These are phyloP conservation scores for Halcyon chelicuti DNA, from an alignment of 2,797 vertebrate species.

Conservation along the genomic window DNA sequence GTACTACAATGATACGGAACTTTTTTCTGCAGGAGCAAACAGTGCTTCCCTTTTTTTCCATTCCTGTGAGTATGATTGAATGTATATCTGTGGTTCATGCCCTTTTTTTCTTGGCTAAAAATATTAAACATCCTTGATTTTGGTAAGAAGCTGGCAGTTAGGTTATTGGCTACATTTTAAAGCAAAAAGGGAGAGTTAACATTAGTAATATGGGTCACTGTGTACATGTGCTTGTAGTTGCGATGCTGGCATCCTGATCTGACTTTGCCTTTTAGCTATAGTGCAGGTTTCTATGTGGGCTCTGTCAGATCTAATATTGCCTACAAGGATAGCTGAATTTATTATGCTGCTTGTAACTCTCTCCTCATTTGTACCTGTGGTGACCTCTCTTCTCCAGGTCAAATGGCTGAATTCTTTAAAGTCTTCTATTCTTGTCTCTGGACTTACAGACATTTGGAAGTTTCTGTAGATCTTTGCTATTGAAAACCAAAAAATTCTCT, in stretches of 20 bases:
- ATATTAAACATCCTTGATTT: background rate
- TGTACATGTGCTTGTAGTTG: background rate
- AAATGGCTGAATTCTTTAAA: slow-evolving; percentile 32
- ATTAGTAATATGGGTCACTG: background rate
- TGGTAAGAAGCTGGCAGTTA: background rate
- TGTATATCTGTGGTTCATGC: background rate
- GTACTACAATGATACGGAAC: background rate
- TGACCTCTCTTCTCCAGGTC: slow-evolving; percentile 45
- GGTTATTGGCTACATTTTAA: background rate
- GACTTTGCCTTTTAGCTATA: slow-evolving; percentile 57
- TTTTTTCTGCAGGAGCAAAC: background rate
- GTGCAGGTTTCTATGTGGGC: slow-evolving; percentile 6
- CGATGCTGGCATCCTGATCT: slow-evolving; percentile 29
- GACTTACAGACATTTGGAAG: background rate
- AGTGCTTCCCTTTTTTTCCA: background rate
- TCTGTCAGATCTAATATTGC: slow-evolving; percentile 63
- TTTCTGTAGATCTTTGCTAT: background rate
- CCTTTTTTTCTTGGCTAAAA: background rate
- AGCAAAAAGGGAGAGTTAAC: background rate
- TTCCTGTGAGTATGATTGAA: background rate
- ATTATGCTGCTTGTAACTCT: slow-evolving; percentile 39
- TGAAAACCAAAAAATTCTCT: background rate
- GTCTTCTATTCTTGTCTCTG: slow-evolving; percentile 11
- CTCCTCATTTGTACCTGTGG: slow-evolving; percentile 29
- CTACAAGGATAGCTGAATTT: slow-evolving; percentile 44